Evolutionary conservation across 1,140 invertebrate genomes (phyloP).

Genomic region (Zeugodacus cucurbitae): DNA sequence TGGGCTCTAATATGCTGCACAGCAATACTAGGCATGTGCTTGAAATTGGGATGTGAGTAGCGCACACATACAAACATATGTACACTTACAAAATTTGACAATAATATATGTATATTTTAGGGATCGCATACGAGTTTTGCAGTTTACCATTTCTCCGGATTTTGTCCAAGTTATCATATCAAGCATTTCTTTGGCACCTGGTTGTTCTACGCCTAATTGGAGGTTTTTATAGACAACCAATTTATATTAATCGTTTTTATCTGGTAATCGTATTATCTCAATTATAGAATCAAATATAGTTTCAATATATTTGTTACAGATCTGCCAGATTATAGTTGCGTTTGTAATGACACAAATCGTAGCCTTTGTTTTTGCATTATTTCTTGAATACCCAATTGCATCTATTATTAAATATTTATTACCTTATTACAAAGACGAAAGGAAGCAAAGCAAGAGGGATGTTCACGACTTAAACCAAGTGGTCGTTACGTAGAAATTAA

Average conservation of each 20-base stretch:
- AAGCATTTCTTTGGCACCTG: constrained; percentile 59
- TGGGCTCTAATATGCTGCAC: constrained; percentile 50
- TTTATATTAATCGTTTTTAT: constrained; percentile 37
- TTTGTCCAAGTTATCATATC: constrained; percentile 56
- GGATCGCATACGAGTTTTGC: constrained; percentile 53
- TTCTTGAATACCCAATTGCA: constrained; percentile 18
- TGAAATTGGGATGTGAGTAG: constrained; percentile 57
- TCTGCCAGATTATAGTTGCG: constrained; percentile 1
- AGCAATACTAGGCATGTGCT: constrained; percentile 53
- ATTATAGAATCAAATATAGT: background rate
- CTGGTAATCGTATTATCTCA: background rate
- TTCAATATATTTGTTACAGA: background rate
- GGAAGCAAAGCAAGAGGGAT: background rate
- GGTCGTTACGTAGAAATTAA: background rate
- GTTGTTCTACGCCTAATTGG: constrained; percentile 46
- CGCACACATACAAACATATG: background rate
- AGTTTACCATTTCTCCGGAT: constrained; percentile 50
- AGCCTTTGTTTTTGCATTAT: constrained; percentile 20
- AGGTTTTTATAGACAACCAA: constrained; percentile 54
- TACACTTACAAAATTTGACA: too few relatives aligned
- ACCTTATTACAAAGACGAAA: background rate
- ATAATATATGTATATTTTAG: constrained; percentile 45
- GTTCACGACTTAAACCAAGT: background rate
- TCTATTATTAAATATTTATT: background rate
- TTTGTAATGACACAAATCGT: constrained; percentile 3